These are phyloP conservation scores for Heliconius nattereri DNA, from an alignment of 1,140 invertebrate genomes.

Conservation along the genomic window DNA sequence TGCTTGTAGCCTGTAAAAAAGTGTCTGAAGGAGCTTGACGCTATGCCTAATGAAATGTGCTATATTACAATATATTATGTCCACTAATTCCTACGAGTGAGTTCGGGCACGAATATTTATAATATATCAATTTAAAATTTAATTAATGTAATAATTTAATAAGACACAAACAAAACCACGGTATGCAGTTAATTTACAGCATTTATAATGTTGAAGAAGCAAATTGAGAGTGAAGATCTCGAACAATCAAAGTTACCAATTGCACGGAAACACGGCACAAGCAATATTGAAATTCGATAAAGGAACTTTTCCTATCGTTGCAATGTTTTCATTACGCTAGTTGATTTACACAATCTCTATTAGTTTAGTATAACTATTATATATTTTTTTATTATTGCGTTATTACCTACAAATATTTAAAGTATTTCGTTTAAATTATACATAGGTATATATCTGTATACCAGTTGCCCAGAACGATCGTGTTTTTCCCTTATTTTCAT, in stretches of 20 bases:
- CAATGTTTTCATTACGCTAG: conserved; percentile 33
- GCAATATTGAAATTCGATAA: conserved; percentile 41
- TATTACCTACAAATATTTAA: not conserved
- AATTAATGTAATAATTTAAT: not conserved
- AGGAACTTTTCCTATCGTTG: conserved; percentile 37
- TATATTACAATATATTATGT: no score
- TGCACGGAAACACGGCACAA: conserved; percentile 38
- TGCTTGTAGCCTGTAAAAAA: no score
- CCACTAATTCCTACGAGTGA: no score
- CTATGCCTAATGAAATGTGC: no score
- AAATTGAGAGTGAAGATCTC: conserved; percentile 39
- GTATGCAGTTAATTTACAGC: not conserved
- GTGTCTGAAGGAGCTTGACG: no score
- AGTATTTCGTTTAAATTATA: not conserved
- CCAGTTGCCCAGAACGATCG: not conserved
- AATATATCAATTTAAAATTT: not conserved
- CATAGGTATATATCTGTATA: not conserved
- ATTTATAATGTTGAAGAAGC: conserved; percentile 29
- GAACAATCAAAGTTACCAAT: conserved; percentile 38
- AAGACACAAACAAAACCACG: not conserved
- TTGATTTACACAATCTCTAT: conserved; percentile 15
- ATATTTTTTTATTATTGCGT: not conserved
- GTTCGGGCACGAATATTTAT: not conserved
- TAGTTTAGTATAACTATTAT: not conserved
- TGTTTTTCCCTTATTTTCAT: no score